A percentile compares a stretch with the other conserved stretches of the same genome.
These are phyloP conservation scores for Chaetophractus vellerosus DNA, from an alignment of 2,797 vertebrate species.

Conservation along the genomic window DNA sequence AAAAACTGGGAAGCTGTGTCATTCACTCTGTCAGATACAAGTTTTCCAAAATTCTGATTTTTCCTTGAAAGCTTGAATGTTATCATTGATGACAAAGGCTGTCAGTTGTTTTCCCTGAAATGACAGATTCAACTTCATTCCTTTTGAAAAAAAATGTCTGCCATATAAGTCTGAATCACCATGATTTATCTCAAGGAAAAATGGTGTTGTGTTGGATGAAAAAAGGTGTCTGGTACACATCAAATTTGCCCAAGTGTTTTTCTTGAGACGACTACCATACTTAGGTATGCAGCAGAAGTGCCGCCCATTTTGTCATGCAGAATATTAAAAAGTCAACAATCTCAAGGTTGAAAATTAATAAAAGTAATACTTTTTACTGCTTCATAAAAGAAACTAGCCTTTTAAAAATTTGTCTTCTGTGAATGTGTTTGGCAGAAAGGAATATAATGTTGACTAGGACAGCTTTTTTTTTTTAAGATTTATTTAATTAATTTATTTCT, in stretches of 20 bases:
- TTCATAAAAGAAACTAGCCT: slow-evolving; percentile 39
- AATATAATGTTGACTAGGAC: not conserved
- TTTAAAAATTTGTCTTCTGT: not conserved
- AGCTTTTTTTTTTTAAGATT: not conserved
- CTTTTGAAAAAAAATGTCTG: slow-evolving; percentile 52
- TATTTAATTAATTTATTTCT: too few species aligned
- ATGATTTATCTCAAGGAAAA: not conserved
- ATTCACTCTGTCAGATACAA: not conserved
- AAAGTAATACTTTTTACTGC: slow-evolving; percentile 10
- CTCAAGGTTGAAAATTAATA: not conserved
- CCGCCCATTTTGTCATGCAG: slow-evolving; percentile 27
- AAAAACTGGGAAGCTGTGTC: slow-evolving; percentile 14
- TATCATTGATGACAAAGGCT: slow-evolving; percentile 44
- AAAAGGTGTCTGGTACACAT: not conserved
- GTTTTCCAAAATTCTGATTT: slow-evolving; percentile 56
- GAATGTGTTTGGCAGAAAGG: not conserved
- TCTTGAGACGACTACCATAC: not conserved
- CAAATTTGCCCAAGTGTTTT: slow-evolving; percentile 15
- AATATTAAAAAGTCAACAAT: slow-evolving; percentile 18
- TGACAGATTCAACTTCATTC: not conserved
- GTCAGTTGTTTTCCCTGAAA: slow-evolving; percentile 55
- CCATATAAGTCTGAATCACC: not conserved
- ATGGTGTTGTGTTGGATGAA: not conserved
- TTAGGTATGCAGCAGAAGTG: not conserved
- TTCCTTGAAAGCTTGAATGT: slow-evolving; percentile 52